Base-by-base conservation (phyloP, 64 coral and sea anemone genomes). In the Dendronephthya gigantea region DNA sequence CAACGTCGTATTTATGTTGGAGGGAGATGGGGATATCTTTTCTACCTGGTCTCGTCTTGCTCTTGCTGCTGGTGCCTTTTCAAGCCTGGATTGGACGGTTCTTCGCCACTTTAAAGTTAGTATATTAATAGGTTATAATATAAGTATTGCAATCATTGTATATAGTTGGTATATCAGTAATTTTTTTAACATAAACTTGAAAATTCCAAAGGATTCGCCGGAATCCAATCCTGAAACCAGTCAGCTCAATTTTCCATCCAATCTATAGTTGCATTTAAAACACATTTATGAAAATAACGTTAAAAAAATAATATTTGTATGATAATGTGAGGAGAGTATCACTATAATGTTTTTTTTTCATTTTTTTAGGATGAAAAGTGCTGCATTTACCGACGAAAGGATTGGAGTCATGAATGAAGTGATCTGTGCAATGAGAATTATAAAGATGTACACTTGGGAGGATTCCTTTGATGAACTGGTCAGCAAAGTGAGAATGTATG, bases 401-500 rank as follows among this genome's bases (percentile, higher is more conserved):
- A 90, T 96, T 41, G 92, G 92, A 47, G 48, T 96, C 37, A 92
- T 96, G 94, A 96, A 96, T 86, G 94, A 96, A 92, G 59, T 96
- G 0, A 96, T 96, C 5, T 86, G 90, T 88, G 94, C 90, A 1
- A 96, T 96, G 94, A 92, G 89, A 59, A 88, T 96, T 12, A 92
- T 96, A 23, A 96, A 96, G 45, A 96, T 96, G 94, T 96, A 96
- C 83, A 90, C 94, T 0, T 96, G 94, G 94, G 94, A 96, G 34
- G 81, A 72, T 12, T 90, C 94, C 2, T 96, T 96, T 88, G 14
- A 88, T 79, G 88, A 96, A 34, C 88, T 88, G 88, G 90, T 96
- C 12, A 82, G 37, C 28, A 84, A 62, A 40, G 83, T 96, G 30
- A 90, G 94, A 87, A 85, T 88, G 94, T 96, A 90, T 51, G 90